These are phyloP conservation scores for Acronicta aceris DNA, from an alignment of 2,888 invertebrate genomes.

Conservation along the genomic window DNA sequence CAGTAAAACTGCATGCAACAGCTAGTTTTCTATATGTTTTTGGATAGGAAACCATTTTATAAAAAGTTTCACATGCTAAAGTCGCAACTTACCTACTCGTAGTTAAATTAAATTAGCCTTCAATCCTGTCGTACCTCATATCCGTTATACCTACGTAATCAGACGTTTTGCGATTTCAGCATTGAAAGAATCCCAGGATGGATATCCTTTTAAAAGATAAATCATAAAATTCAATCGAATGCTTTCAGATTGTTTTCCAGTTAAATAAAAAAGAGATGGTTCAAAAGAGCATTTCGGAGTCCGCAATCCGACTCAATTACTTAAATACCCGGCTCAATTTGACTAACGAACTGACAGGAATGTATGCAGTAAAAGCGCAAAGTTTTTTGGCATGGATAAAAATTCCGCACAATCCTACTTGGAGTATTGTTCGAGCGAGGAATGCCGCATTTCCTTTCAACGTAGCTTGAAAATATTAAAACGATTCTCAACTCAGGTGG, in stretches of 20 bases:
- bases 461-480: constrained; percentile 51
- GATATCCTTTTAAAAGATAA: constrained; percentile 8
- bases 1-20: no score
- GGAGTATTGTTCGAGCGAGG: constrained; percentile 41
- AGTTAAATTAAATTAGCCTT: no score
- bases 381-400: constrained; percentile 71
- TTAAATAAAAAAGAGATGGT: constrained; percentile 45
- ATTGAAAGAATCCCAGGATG: neutral
- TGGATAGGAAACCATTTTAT: no score
- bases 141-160: no score
- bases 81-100: no score
- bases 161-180: no score
- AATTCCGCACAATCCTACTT: constrained; percentile 50
- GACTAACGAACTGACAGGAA: constrained; percentile 66
- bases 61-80: no score
- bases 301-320: constrained; percentile 73
- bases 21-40: no score
- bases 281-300: constrained; percentile 58
- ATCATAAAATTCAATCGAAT: constrained; percentile 38
- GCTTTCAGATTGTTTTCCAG: constrained; percentile 38
- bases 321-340: constrained; percentile 68
- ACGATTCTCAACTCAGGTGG: constrained; percentile 53
- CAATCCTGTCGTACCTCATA: no score
- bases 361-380: constrained; percentile 59
- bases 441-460: constrained; percentile 54